Base-by-base conservation (phyloP, 2,113 vertebrate genomes). In the Sclerurus mexicanus region DNA sequence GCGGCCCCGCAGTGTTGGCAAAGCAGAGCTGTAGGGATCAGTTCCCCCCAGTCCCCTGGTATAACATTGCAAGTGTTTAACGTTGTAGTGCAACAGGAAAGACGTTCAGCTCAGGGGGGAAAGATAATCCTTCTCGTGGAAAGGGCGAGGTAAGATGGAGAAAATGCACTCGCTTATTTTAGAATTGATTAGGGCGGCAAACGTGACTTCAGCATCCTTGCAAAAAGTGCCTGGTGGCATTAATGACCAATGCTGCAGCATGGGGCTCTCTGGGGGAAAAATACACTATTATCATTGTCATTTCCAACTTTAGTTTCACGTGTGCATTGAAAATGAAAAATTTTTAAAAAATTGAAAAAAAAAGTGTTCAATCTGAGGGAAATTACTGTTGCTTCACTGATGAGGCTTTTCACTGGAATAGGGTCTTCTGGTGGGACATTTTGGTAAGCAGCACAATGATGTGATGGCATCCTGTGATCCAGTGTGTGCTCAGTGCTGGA, bases 391-490 rank as follows among this genome's bases (percentile, higher is more conserved):
- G 74, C 27, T 83, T 24, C 47, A 46, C 33, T 77, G 75, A 47
- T 82, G 59, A 89, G 14, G 23, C 19, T 46, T 40, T 81, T 92
- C 33, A 52, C 11, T 81, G 44, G 28, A 72, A 7, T 16, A 33
- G 33, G 1, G 47, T 19, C 44, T 92, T 83, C 44, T 27, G 58
- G 71, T 59, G 72, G 72, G 88, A 30, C 81, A 12, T 79, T 89
- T 91, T 96, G 71, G 89, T 96, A 80, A 94, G 72, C 79, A 74
- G 76, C 44, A 79, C 73, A 87, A 91, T 17, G 93, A 83, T 68
- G 64, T 10, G 19, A 42, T 58, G 18, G 78, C 89, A n/a, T 79
- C 49, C 68, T 74, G 21, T 77, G 83, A 95, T 63, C 66, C 64
- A 88, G 67, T 33, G 88, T 46, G 19, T 46, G 44, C 44, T 46